Percentiles rank a stretch among this genome's conserved stretches.
Conservation (phyloP, 2,888 invertebrate species). For the Eledona agricola region DNA sequence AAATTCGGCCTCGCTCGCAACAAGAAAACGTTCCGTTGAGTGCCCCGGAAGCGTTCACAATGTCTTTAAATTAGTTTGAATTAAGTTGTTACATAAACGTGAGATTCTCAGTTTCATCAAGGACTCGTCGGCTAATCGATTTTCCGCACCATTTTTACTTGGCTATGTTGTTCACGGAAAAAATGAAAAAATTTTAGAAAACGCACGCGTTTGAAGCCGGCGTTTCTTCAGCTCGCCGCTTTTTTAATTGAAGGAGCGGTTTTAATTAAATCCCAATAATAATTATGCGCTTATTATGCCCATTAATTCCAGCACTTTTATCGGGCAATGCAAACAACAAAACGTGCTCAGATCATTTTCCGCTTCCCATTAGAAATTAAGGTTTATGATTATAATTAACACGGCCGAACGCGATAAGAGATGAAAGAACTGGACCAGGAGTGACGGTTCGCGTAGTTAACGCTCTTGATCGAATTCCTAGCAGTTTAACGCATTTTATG, state of each 20-base stretch:
- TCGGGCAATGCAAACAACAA: conserved; percentile 13
- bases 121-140: conserved; percentile 17
- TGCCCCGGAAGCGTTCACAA: conserved; percentile 18
- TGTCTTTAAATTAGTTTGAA: conserved; percentile 29
- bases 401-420: conserved; percentile 5
- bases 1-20: conserved; percentile 32
- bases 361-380: conserved; percentile 33
- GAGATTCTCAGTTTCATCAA: conserved; percentile 29
- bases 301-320: conserved; percentile 37
- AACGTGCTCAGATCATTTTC: conserved; percentile 20
- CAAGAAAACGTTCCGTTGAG: conserved; percentile 31
- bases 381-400: conserved; percentile 25
- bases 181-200: conserved; percentile 11
- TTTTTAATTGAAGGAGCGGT: conserved; percentile 30
- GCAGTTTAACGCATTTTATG: too few species aligned
- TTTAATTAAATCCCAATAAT: conserved; percentile 40
- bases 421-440: too few species aligned
- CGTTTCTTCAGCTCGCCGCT: conserved; percentile 4
- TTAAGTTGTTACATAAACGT: conserved; percentile 33
- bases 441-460: too few species aligned
- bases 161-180: conserved; percentile 1
- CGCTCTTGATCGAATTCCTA: too few species aligned
- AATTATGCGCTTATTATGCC: conserved; percentile 40
- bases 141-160: conserved; percentile 11
- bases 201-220: too few species aligned